phyloP scores from a whole-genome alignment of 1,140 invertebrate genomes.

The Leptopilina boulardi region DNA sequence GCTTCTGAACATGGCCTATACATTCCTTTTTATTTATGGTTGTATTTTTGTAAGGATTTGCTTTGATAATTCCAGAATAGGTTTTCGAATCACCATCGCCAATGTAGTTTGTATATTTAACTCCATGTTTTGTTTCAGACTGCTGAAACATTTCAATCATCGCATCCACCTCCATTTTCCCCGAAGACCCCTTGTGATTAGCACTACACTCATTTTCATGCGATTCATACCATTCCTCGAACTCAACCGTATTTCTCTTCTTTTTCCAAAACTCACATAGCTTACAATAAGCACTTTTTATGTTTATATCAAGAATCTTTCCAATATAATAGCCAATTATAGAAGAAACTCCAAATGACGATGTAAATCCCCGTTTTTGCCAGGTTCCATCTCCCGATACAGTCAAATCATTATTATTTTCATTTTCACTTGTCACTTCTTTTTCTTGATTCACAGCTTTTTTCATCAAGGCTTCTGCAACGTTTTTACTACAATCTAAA shows the following conservation, averaged over 20 bases:
- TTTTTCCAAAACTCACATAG: background rate
- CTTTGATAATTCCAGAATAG: slow-evolving; percentile 28
- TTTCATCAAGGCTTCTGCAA: slow-evolving; percentile 46
- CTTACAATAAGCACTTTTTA: slow-evolving; percentile 31
- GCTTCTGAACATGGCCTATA: background rate
- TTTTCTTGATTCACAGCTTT: slow-evolving; percentile 44
- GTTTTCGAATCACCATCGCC: slow-evolving; percentile 30
- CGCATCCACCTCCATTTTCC: slow-evolving; percentile 35
- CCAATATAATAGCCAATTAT: slow-evolving; percentile 48
- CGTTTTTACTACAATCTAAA: slow-evolving; percentile 1
- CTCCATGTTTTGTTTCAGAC: background rate
- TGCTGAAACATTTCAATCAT: slow-evolving; percentile 25
- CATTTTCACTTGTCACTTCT: slow-evolving; percentile 22
- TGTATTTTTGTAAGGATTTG: too few relatives aligned
- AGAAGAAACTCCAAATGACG: slow-evolving; percentile 48
- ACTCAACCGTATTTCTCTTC: background rate
- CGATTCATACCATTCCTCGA: slow-evolving; percentile 8
- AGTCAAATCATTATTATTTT: slow-evolving; percentile 42
- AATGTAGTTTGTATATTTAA: slow-evolving; percentile 33
- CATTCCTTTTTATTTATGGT: slow-evolving; percentile 14
- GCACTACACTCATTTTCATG: slow-evolving; percentile 9
- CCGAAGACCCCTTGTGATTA: slow-evolving; percentile 21
- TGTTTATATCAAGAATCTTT: slow-evolving; percentile 47
- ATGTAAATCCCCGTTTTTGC: slow-evolving; percentile 53
- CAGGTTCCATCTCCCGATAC: slow-evolving; percentile 55